Evolutionary conservation across 2,113 vertebrate species (phyloP).

Genomic region (Osmerus mordax): DNA sequence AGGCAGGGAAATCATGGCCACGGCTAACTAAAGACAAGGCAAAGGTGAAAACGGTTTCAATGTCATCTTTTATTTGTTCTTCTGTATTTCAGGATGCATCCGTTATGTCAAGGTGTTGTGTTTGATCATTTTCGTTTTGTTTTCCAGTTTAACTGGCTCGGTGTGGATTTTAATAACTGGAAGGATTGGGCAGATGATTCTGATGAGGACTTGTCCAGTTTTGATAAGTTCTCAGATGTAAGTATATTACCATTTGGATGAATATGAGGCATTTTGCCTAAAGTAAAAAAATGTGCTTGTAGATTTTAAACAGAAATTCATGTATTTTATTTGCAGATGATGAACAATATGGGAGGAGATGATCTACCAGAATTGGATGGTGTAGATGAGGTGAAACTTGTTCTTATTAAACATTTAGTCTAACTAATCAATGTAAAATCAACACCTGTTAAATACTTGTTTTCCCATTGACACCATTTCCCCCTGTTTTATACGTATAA

Average conservation of each 20-base stretch:
- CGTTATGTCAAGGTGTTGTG: neutral
- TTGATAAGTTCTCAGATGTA: constrained; percentile 97
- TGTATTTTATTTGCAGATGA: constrained; percentile 79
- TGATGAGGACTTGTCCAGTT: constrained; percentile 95
- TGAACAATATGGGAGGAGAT: constrained; percentile 98
- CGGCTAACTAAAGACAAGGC: constrained; percentile 94
- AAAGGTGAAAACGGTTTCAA: constrained; percentile 73
- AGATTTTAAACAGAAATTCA: constrained; percentile 5
- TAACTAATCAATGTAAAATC: neutral
- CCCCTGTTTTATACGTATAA: constrained; percentile 28
- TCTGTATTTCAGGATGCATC: neutral
- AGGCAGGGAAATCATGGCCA: constrained; percentile 90
- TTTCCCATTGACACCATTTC: neutral
- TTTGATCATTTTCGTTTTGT: neutral
- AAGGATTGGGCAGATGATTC: constrained; percentile 99
- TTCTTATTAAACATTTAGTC: constrained; percentile 61
- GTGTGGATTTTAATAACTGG: constrained; percentile 99
- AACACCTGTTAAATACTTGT: too few relatives aligned
- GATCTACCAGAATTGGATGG: constrained; percentile 94
- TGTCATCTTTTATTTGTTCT: neutral
- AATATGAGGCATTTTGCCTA: too few relatives aligned
- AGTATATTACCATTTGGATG: neutral
- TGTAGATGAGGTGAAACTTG: constrained; percentile 89
- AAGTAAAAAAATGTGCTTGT: neutral
- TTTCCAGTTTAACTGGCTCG: constrained; percentile 92